These are phyloP conservation scores for Trichechus manatus DNA, from an alignment of 2,113 vertebrate species.

Conservation along the genomic window DNA sequence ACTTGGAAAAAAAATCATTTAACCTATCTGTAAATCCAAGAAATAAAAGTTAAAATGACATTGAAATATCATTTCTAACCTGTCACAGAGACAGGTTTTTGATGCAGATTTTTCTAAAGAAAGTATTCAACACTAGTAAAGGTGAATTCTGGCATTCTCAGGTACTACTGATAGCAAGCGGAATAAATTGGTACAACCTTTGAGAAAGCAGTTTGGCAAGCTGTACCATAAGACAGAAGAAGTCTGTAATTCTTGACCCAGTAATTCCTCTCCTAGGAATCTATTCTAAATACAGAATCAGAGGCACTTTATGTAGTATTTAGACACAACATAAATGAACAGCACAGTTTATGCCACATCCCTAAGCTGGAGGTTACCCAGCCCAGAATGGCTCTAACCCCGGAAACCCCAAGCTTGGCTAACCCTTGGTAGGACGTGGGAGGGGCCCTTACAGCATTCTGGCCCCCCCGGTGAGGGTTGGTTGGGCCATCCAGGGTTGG, in stretches of 20 bases:
- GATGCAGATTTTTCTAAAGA: neutral
- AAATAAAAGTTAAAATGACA: constrained; percentile 28
- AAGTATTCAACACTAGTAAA: neutral
- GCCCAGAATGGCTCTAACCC: too few relatives aligned
- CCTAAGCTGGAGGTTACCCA: neutral
- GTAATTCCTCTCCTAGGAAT: neutral
- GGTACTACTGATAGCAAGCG: neutral
- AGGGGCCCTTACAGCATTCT: neutral
- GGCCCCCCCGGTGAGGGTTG: too few relatives aligned
- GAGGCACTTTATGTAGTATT: neutral
- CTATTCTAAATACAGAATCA: neutral
- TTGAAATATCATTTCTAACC: neutral
- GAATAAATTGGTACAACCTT: neutral
- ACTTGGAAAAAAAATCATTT: neutral
- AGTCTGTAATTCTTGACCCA: neutral
- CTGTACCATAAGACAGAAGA: neutral
- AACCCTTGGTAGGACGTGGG: accelerated
- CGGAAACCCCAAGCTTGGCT: neutral
- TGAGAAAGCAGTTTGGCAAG: neutral
- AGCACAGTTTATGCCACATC: neutral
- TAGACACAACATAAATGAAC: neutral
- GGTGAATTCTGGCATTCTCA: neutral
- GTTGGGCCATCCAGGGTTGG: too few relatives aligned
- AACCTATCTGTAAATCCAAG: neutral
- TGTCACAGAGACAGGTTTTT: neutral